A percentile compares a stretch with the other conserved stretches of the same genome.
These are phyloP conservation scores for Cartodere bifasciata DNA, from an alignment of 2,888 invertebrate species.

Conservation along the genomic window DNA sequence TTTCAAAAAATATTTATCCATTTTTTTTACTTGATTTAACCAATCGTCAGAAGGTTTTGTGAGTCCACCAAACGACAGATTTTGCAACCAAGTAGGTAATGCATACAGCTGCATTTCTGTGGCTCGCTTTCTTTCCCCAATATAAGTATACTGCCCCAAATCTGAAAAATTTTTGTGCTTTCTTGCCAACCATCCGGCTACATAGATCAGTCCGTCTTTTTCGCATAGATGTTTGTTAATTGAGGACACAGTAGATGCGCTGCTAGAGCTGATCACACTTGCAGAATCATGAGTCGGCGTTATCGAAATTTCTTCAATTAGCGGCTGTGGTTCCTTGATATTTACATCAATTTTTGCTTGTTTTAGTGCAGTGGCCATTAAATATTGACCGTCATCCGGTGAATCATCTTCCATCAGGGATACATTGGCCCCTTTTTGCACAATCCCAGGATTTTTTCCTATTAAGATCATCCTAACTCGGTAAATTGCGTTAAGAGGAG, in stretches of 20 bases:
- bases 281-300: neutral
- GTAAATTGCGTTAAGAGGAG: conserved; percentile 11
- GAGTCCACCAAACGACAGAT: neutral
- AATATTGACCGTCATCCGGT: neutral
- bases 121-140: too few species aligned
- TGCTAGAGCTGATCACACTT: neutral
- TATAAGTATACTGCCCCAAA: conserved; percentile 1
- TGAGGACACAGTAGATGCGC: neutral
- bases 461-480: conserved; percentile 12
- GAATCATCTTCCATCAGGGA: neutral
- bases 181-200: neutral
- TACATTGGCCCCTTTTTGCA: neutral
- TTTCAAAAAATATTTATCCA: conserved; percentile 1
- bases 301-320: neutral
- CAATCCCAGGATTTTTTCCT: conserved; percentile 9
- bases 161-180: neutral
- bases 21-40: neutral
- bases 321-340: neutral
- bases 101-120: neutral
- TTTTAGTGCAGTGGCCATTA: conserved; percentile 1
- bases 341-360: neutral
- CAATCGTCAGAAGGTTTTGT: neutral
- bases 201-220: conserved; percentile 2
- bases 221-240: neutral
- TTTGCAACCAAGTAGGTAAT: conserved; percentile 1